Evolutionary conservation across 2,888 invertebrate genomes (phyloP).

Genomic region (Dioctria rufipes): DNA sequence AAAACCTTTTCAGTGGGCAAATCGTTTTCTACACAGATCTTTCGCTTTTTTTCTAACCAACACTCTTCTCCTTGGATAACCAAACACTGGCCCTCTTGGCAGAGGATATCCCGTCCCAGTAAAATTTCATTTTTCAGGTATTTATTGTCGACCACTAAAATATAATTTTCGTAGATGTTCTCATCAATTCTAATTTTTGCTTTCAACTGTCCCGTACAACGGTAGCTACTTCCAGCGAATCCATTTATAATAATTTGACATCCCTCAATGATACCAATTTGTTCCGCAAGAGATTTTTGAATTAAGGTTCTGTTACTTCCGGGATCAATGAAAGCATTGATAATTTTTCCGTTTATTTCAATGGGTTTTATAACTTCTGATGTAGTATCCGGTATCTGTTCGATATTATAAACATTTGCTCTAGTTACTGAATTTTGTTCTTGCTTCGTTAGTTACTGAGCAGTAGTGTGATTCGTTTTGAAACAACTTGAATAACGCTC

Average conservation of each 20-base stretch:
- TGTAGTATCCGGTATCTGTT: no score
- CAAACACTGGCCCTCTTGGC: neutral
- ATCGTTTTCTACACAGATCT: no score
- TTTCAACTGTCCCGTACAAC: neutral
- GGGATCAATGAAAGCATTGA: no score
- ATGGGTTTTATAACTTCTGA: no score
- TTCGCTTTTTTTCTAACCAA: no score
- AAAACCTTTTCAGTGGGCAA: no score
- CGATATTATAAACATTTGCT: no score
- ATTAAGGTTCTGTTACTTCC: neutral
- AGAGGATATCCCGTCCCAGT: neutral
- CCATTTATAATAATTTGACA: neutral
- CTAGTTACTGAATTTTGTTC: neutral
- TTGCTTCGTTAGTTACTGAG: neutral
- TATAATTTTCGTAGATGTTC: neutral
- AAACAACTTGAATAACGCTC: constrained; percentile 12
- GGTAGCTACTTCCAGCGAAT: neutral
- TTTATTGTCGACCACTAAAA: neutral
- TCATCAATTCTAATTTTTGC: neutral
- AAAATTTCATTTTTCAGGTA: neutral
- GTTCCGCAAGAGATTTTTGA: neutral
- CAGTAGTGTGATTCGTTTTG: constrained; percentile 4
- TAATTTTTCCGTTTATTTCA: neutral
- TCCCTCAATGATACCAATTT: neutral
- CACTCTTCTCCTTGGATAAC: neutral